A percentile compares a stretch with the other conserved stretches of the same genome.
Conservation (phyloP, 2,888 invertebrate species). For the Aradus depressus region DNA sequence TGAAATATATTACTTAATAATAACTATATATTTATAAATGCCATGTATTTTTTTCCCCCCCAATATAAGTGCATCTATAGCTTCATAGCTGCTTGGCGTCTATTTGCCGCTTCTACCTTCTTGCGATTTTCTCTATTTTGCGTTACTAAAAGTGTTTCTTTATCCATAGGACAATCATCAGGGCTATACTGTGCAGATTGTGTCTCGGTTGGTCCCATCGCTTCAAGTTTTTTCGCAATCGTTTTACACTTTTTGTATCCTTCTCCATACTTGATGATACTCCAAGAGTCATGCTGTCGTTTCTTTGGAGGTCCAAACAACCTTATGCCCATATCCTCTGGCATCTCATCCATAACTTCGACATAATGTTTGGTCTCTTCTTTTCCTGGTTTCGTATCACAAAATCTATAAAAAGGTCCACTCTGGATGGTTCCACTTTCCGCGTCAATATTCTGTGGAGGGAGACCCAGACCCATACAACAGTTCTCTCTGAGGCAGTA, state of each 20-base stretch:
- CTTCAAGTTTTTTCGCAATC: conserved; percentile 14
- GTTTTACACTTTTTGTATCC: conserved; percentile 21
- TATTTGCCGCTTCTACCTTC: neutral
- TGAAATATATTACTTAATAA: too few relatives aligned
- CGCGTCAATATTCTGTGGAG: conserved; percentile 3
- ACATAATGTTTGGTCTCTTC: conserved; percentile 23
- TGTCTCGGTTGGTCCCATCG: conserved; percentile 14
- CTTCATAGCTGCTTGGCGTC: too few relatives aligned
- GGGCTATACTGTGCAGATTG: conserved; percentile 15
- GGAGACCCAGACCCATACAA: conserved; percentile 24
- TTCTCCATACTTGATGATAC: conserved; percentile 21
- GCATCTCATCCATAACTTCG: conserved; percentile 14
- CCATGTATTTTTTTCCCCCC: too few relatives aligned
- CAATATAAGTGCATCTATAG: too few relatives aligned
- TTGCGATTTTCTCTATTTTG: conserved; percentile 9
- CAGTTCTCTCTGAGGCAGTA: conserved; percentile 22
- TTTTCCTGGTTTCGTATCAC: conserved; percentile 17
- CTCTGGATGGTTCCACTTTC: neutral
- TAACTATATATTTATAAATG: too few relatives aligned
- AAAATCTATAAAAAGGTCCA: conserved; percentile 15
- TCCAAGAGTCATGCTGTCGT: conserved; percentile 18
- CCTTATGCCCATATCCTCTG: conserved; percentile 4
- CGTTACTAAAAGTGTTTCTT: conserved; percentile 11
- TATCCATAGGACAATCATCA: conserved; percentile 17
- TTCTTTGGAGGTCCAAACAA: conserved; percentile 2